Evolutionary conservation across 2,797 vertebrate species (phyloP), one percentile per base, ranked within the genome.

Genomic region (Tympanoctomys barrerae): DNA sequence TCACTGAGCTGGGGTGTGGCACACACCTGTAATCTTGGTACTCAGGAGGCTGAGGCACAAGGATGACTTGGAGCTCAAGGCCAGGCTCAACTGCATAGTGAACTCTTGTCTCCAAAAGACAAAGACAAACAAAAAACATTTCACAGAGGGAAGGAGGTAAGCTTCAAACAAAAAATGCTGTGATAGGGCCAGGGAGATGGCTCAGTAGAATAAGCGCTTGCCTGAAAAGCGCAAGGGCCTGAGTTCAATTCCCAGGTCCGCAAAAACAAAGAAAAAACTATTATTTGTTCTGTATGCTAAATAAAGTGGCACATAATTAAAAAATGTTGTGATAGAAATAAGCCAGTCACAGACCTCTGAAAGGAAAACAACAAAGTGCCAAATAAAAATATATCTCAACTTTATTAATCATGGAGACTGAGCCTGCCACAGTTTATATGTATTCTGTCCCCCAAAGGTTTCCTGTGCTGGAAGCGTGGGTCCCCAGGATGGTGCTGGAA

Each of bases 131-230:
- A 62, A 62, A 64, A 64, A 91, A 81, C 42, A 92, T 68, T 89
- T 91, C 33, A 70, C 14, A 54, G 36, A 18, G 8, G 14, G n/a
- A 9, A 73, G 8, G 24, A 12, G 22, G 57, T 31, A 46, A 46
- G 14, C 52, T 85, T 89, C 59, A 96, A 97, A 95, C 49, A 91
- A 89, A 89, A 95, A 83, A 0, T 4, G 42, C 7, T 66, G n/a
- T 39, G 39, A 39, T 39, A 39, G 39, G 39, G 39, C 39, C 39
- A 39, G 39, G 39, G 39, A 39, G 39, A 39, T 39, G 4, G 39
- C 39, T 39, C 39, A 39, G 39, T 39, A 39, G 2, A 39, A 39
- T 39, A 39, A 39, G 39, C 4, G 39, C 39, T 39, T 39, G 39
- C 39, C 39, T 39, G 39, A 39, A 39, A 39, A 39, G 39, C 39